Evolutionary conservation across 2,113 vertebrate species (phyloP).

Genomic region (Hirundichthys speculiger): DNA sequence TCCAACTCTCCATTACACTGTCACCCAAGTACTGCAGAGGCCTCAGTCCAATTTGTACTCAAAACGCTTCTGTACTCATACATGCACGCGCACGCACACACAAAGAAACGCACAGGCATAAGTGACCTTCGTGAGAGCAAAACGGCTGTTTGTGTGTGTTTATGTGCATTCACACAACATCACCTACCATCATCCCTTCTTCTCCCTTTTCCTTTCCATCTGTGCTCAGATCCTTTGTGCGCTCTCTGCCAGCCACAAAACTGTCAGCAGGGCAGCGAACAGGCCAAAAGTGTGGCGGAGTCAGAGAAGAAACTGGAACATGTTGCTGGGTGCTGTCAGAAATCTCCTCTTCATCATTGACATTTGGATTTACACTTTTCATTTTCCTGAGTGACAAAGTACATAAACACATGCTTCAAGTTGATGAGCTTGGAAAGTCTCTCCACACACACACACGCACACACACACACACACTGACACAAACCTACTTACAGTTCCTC

Average conservation of each 20-base stretch:
- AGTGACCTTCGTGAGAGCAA: constrained; percentile 44
- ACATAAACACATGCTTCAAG: constrained; percentile 77
- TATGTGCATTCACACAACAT: constrained; percentile 21
- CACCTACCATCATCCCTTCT: constrained; percentile 6
- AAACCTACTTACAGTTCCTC: constrained; percentile 28
- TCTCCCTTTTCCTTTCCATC: constrained; percentile 18
- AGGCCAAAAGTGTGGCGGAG: constrained; percentile 46
- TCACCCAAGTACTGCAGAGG: constrained; percentile 40
- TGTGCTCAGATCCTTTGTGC: constrained; percentile 37
- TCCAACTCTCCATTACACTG: constrained; percentile 47
- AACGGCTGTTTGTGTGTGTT: neutral
- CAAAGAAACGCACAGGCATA: constrained; percentile 12
- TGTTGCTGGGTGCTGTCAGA: constrained; percentile 55
- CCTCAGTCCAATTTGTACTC: constrained; percentile 45
- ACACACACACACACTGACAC: constrained; percentile 33
- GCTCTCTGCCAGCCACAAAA: constrained; percentile 47
- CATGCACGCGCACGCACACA: constrained; percentile 4
- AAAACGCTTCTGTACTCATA: constrained; percentile 8
- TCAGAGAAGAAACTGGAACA: constrained; percentile 46
- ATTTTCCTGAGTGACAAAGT: constrained; percentile 79
- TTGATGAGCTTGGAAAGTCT: constrained; percentile 62
- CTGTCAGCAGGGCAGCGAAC: constrained; percentile 63
- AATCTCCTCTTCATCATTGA: constrained; percentile 64
- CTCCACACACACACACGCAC: constrained; percentile 29
- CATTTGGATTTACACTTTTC: constrained; percentile 78